Percentiles rank a stretch among this genome's conserved stretches.
Conservation (phyloP, 2,113 vertebrate genomes). For the Kryptolebias marmoratus region DNA sequence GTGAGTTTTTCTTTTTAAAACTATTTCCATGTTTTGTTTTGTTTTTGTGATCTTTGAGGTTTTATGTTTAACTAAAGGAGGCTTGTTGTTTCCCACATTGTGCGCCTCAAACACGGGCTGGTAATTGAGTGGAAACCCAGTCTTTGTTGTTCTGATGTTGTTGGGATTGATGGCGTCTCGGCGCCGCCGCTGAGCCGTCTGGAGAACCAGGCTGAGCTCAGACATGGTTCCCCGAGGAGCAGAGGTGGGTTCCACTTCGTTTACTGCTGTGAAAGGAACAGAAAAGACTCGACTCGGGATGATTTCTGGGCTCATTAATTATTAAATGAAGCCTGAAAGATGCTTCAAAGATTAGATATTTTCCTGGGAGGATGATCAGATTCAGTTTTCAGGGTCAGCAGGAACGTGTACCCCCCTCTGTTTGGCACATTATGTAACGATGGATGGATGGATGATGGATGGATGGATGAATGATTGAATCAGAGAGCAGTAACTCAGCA, state of each 20-base stretch:
- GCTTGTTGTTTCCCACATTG: too few species aligned
- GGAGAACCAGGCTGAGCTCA: neutral
- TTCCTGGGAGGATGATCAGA: neutral
- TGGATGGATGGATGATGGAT: too few species aligned
- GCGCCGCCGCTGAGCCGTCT: neutral
- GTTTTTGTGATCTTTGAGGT: too few species aligned
- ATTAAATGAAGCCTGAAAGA: slow-evolving; percentile 13
- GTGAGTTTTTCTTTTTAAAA: too few species aligned
- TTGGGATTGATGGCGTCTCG: slow-evolving; percentile 1
- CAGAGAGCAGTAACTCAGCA: too few species aligned
- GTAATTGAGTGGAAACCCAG: too few species aligned
- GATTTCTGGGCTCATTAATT: slow-evolving; percentile 4
- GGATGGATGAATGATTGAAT: too few species aligned
- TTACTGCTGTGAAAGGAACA: neutral
- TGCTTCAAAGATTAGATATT: neutral
- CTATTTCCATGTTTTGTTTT: too few species aligned
- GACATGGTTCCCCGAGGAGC: neutral
- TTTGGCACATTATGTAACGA: too few species aligned
- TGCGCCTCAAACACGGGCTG: too few species aligned
- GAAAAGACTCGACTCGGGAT: neutral
- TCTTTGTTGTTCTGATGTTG: neutral
- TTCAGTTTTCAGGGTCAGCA: slow-evolving; percentile 4
- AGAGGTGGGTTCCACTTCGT: neutral
- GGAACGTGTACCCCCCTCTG: neutral
- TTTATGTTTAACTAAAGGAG: too few species aligned